Conservation (phyloP, 2,113 vertebrate species). For the Actenoides hombroni region DNA sequence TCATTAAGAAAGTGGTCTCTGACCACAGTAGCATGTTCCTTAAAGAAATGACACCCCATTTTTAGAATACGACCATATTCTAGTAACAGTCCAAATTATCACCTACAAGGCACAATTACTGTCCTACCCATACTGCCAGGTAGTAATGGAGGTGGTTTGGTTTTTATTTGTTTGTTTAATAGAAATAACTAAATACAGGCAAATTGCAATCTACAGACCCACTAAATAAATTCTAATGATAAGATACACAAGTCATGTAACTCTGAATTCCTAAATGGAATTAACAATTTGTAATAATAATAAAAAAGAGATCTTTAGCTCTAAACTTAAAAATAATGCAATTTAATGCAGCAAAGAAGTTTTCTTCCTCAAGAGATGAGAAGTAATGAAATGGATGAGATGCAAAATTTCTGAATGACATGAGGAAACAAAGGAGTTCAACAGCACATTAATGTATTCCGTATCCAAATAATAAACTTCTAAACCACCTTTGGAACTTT, state of each 20-base stretch:
- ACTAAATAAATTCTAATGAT: not conserved
- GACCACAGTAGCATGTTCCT: not conserved
- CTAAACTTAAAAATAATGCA: not conserved
- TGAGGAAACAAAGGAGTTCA: not conserved
- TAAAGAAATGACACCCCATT: not conserved
- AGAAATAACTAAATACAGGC: not conserved
- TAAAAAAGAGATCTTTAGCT: not conserved
- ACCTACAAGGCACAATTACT: not conserved
- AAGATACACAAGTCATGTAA: not conserved
- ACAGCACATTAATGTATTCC: not conserved
- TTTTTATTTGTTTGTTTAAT: not conserved
- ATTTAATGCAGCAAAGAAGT: not conserved
- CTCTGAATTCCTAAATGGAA: not conserved
- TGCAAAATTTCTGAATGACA: fast-evolving
- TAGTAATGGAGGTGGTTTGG: not conserved
- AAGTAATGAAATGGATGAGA: not conserved
- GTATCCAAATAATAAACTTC: not conserved
- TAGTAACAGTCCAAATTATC: not conserved
- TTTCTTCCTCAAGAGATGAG: not conserved
- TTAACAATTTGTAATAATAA: not conserved
- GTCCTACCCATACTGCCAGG: not conserved
- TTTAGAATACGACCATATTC: not conserved
- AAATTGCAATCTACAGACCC: not conserved
- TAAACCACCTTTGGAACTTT: not conserved
- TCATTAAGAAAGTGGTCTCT: not conserved